Evolutionary conservation across 2,888 invertebrate genomes (phyloP), one percentile per base, ranked within the genome.

Genomic region (Atrina japonica): DNA sequence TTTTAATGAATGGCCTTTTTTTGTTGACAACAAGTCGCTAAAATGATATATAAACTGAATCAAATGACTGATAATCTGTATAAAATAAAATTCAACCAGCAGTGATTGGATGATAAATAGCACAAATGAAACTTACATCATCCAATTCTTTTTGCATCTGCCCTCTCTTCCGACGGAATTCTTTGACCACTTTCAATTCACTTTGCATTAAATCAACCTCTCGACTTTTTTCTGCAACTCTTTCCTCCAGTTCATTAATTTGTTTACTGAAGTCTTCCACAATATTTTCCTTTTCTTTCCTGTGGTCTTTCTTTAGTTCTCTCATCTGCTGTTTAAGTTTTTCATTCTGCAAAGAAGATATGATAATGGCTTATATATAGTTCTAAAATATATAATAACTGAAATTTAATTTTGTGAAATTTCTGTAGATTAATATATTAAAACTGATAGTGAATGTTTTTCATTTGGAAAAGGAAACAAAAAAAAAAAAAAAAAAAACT

Each of bases 131-230:
- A 58, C 77, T 72, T 67, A 89, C 90, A 83, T 90, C 90, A 69
- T 90, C 89, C n/a, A 91, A 76, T 68, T 90, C 90, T 66, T 86
- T 89, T 75, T 90, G 89, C 90, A 91, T 89, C 70, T 88, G 87
- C 30, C 83, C 87, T 45, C 90, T 75, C 66, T 90, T 89, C 47
- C 86, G 80, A 7, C 89, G 72, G 78, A 91, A 90, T 67, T 91
- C 90, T 68, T 90, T 89, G 21, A 91, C 88, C 73, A 86, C 78
- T 81, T 90, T 89, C 27, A 91, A 82, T 70, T 91, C 90, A 60
- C 82, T 87, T 65, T 89, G 88, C 83, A 90, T 83, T 16, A 89
- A 72, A 29, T 88, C 87, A 18, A 89, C 85, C 66, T 90, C 90
- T 30, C 86, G 76, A 2, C 77, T 88, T 70, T 88, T 88, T 60